A percentile compares a stretch with the other conserved stretches of the same genome.
phyloP scores from a whole-genome alignment of 2,113 vertebrate genomes.

The Euleptes europaea region DNA sequence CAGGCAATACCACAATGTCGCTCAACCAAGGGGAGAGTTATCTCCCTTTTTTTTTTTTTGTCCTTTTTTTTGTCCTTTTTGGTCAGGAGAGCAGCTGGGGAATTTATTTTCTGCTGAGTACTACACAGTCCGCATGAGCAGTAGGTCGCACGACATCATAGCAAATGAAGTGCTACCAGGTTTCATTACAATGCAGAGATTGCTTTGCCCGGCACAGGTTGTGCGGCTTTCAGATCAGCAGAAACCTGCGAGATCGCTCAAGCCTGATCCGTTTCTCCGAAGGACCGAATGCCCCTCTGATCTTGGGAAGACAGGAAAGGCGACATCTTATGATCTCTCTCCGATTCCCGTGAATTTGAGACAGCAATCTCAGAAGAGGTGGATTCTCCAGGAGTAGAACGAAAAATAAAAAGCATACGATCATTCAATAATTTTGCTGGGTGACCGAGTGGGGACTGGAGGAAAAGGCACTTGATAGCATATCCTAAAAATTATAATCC shows the following conservation, averaged over 20 bases:
- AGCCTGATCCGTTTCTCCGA: conserved; percentile 30
- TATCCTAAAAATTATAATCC: conserved; percentile 39
- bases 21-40: neutral
- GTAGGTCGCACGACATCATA: neutral
- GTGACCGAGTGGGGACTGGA: neutral
- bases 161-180: conserved; percentile 20
- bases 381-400: conserved; percentile 38
- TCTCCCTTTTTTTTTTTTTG: too few relatives aligned
- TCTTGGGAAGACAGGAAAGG: conserved; percentile 11
- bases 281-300: neutral
- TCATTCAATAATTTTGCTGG: conserved; percentile 61
- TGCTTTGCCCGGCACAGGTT: conserved; percentile 16
- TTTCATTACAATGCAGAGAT: neutral
- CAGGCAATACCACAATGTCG: neutral
- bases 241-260: neutral
- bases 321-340: conserved; percentile 15
- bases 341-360: conserved; percentile 8
- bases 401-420: neutral
- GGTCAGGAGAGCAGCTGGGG: conserved; percentile 8
- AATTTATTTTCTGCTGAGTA: conserved; percentile 17
- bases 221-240: neutral
- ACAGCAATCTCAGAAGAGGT: conserved; percentile 14
- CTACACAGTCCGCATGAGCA: conserved; percentile 2
- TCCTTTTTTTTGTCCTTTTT: conserved; percentile 29
- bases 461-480: conserved; percentile 74